Base-by-base conservation (phyloP, 2,113 vertebrate species). In the Nerophis lumbriciformis region DNA sequence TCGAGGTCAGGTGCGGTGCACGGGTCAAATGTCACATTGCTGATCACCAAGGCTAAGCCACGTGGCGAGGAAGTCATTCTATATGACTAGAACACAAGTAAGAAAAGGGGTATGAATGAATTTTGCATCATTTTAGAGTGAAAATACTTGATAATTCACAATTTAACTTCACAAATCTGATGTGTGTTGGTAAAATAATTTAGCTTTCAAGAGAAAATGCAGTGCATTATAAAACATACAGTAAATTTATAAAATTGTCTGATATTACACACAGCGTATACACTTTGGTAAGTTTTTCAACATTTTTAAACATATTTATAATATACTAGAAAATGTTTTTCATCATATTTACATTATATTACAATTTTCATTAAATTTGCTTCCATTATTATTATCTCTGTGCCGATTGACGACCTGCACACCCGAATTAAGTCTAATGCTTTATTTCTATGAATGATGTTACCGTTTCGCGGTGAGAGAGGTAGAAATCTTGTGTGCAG, bases 31-130 rank as follows among this genome's bases (percentile, higher is more conserved):
- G 50, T 87, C 73, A 95, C 87, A 0, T 99, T 99, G 77, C 96
- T 99, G 72, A 99, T 90, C 61, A 99, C 91, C 72, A 98, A 77
- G 0, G 93, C 95, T 39, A 93, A 79, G 49, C 96, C 96, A 8
- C 94, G 90, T 0, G 95, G 95, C 28, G 82, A 80, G 4, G 96
- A 94, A 36, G 63, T 72, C 90, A 99, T 86, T 48, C 79, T 90
- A 69, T 99, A 98, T 2, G 97, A 93, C 97, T 99, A 63, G 14
- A 60, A 49, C 8, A 13, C 2, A 19, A 15, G 11, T 55, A 61
- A 37, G n/a, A 5, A 61, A 9, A 47, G 19, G 16, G 6, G 13
- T 0, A 6, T 53, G 21, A 9, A 36, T 35, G 28, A 21, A 6
- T 53, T 35, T 12, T 5, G 21, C 10, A 36, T 53, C 5, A 49